These are phyloP conservation scores for Aleiodes leptofemur DNA, from an alignment of 2,888 invertebrate genomes.

Conservation along the genomic window DNA sequence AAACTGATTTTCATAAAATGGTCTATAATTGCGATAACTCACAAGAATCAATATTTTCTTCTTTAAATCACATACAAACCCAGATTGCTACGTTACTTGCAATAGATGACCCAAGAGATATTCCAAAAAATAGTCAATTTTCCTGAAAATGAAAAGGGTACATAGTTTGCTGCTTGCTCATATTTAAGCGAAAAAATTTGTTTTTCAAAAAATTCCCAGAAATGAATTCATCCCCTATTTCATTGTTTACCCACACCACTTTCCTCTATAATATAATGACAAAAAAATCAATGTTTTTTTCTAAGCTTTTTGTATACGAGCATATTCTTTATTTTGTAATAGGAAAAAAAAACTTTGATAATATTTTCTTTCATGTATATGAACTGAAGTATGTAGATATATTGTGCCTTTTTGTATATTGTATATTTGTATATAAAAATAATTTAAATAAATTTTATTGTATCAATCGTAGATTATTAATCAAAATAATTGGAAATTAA, in stretches of 20 bases:
- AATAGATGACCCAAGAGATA: too few relatives aligned
- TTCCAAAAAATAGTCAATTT: too few relatives aligned
- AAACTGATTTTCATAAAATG: too few relatives aligned
- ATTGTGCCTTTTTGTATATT: slow-evolving; percentile 74
- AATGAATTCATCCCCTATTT: slow-evolving; percentile 10
- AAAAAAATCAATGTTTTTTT: not conserved
- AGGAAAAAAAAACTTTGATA: slow-evolving; percentile 41
- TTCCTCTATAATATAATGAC: not conserved
- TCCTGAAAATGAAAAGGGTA: too few relatives aligned
- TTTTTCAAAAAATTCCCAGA: too few relatives aligned
- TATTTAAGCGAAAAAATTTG: too few relatives aligned
- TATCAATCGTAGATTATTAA: slow-evolving; percentile 65
- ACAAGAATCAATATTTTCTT: too few relatives aligned
- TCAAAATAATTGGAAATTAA: slow-evolving; percentile 49
- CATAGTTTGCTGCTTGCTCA: too few relatives aligned
- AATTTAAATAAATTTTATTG: slow-evolving; percentile 69
- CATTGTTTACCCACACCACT: too few relatives aligned
- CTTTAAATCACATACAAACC: too few relatives aligned
- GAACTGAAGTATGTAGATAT: slow-evolving; percentile 73
- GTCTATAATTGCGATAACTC: too few relatives aligned
- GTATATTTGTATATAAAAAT: slow-evolving; percentile 74
- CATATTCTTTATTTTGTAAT: slow-evolving; percentile 62
- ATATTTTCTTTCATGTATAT: slow-evolving; percentile 69
- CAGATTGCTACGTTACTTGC: too few relatives aligned
- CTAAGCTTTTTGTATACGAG: slow-evolving; percentile 58